Evolutionary conservation across 2,113 vertebrate species (phyloP).

Genomic region (Paradoxurus hermaphroditus): DNA sequence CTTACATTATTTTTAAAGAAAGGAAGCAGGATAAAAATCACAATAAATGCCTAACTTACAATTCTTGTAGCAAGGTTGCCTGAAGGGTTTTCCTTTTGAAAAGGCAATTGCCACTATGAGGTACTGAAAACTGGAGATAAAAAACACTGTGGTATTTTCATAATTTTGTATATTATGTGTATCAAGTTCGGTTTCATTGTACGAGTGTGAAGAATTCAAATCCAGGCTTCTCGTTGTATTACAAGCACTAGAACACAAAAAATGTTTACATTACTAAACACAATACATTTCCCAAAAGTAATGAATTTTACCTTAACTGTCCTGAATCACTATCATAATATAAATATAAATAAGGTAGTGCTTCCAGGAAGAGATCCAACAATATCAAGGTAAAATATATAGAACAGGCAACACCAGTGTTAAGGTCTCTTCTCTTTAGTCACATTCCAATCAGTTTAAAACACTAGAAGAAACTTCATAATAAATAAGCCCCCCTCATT

Average conservation of each 20-base stretch:
- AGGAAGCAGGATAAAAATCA: background rate
- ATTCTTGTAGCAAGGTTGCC: conserved; percentile 97
- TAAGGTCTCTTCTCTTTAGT: background rate
- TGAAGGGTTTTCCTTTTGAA: conserved; percentile 98
- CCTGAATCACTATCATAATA: background rate
- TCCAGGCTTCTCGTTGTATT: conserved; percentile 70
- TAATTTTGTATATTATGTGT: conserved; percentile 93
- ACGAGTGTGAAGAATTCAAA: conserved; percentile 72
- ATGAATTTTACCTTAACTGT: background rate
- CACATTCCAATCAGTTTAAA: background rate
- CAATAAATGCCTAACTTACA: conserved; percentile 83
- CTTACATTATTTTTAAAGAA: background rate
- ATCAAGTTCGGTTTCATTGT: conserved; percentile 84
- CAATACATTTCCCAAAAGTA: background rate
- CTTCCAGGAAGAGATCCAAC: background rate
- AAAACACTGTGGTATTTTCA: conserved; percentile 98
- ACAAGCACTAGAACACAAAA: conserved; percentile 85
- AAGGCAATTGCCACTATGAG: conserved; percentile 96
- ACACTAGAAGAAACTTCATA: background rate
- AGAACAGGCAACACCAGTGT: background rate
- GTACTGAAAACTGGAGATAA: conserved; percentile 97
- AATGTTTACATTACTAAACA: conserved; percentile 36
- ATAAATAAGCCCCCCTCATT: background rate
- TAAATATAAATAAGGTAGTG: background rate
- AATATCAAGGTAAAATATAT: background rate